Evolutionary conservation across 1,140 invertebrate species (phyloP), one percentile per base, ranked within the genome.

Genomic region (Mycetomoellerius zeteki): DNA sequence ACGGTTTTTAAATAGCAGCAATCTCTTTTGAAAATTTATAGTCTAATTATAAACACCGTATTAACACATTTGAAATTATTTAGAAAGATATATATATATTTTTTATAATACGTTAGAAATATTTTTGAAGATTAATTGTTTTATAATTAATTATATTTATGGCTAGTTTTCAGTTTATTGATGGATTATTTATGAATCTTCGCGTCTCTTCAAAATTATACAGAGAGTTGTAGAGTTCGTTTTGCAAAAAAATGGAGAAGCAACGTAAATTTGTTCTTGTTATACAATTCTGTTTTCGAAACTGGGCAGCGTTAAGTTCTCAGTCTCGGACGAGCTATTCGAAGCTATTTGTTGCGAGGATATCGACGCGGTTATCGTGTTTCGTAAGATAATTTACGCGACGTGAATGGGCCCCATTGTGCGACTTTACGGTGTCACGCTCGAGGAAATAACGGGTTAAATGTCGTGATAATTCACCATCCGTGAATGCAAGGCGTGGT

Each of bases 391-490:
- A 80, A 58, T 71, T 87, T 86, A 78, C 78, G 89, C 89, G 78
- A 62, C 75, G 80, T 88, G 88, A 89, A 90, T 80, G 88, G 87
- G 43, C 50, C 88, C 88, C 89, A 91, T 91, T 91, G 90, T 91
- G 85, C 84, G 86, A 84, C 64, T 84, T 84, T 84, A 84, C 43
- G 80, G 80, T 84, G 80, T 75, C 80, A 84, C 54, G 80, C 80
- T 73, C 69, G 80, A 60, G 69, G 21, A 75, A 84, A 84, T 69
- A 84, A 62, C 54, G 80, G 69, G 80, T 84, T 84, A 84, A 84
- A 84, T 75, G 80, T 84, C 80, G 80, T 75, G 80, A 84, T 84
- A 84, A 84, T 84, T 84, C 27, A 84, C 80, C 54, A 69, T 60
- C 37, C 54, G 37, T 75, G 80, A 84, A 84, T 84, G 27, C 69